A percentile compares a stretch with the other conserved stretches of the same genome.
phyloP scores from a whole-genome alignment of 2,888 invertebrate genomes.

The Epirrhoe tristata region DNA sequence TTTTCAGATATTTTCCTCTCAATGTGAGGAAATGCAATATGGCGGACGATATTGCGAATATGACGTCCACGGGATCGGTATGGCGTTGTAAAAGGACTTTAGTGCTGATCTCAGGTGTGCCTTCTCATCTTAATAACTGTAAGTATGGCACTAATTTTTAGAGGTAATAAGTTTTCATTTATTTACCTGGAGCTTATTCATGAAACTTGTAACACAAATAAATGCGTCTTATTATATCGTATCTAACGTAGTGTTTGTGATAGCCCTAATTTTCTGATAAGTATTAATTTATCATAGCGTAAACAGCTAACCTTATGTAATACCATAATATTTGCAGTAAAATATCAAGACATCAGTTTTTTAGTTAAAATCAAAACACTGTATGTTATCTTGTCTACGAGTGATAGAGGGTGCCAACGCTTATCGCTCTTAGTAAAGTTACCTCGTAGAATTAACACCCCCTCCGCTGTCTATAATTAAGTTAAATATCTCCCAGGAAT shows the following conservation, averaged over 20 bases:
- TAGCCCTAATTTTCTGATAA: too few relatives aligned
- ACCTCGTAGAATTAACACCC: constrained; percentile 1
- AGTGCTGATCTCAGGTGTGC: constrained; percentile 17
- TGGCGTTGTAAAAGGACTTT: constrained; percentile 21
- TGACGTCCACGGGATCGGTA: constrained; percentile 17
- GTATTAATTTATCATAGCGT: too few relatives aligned
- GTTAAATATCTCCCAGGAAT: constrained; percentile 37
- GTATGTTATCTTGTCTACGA: background rate
- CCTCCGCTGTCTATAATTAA: constrained; percentile 26
- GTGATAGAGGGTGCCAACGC: background rate
- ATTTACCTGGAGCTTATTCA: background rate
- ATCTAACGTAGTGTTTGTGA: too few relatives aligned
- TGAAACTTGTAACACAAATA: background rate
- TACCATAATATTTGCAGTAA: too few relatives aligned
- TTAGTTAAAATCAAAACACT: too few relatives aligned
- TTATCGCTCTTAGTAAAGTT: background rate
- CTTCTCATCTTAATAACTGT: constrained; percentile 5
- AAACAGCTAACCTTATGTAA: too few relatives aligned
- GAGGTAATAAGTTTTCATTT: constrained; percentile 8
- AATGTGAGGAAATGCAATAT: constrained; percentile 28
- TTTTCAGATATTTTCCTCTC: constrained; percentile 19
- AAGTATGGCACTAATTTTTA: constrained; percentile 9
- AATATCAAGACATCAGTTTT: too few relatives aligned
- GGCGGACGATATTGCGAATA: constrained; percentile 28
- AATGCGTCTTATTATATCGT: too few relatives aligned